Conservation (phyloP, 1,140 invertebrate species). For the Triops cancriformis region DNA sequence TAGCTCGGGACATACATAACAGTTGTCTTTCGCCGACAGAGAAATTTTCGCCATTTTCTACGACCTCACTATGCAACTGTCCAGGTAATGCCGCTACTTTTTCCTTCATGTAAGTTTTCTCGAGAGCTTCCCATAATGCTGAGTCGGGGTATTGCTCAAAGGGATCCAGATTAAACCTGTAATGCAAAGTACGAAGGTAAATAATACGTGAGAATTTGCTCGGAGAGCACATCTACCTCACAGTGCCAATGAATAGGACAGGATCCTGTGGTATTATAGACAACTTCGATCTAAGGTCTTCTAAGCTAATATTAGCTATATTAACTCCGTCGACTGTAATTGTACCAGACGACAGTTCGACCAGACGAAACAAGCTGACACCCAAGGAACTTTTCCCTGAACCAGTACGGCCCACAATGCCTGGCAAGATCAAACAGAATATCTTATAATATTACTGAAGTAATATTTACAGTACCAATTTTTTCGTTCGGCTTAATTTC, state of each 20-base stretch:
- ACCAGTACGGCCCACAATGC: slow-evolving; percentile 57
- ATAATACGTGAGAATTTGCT: not conserved
- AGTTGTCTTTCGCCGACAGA: slow-evolving; percentile 55
- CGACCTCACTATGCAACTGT: slow-evolving; percentile 40
- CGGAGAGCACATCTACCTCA: slow-evolving; percentile 33
- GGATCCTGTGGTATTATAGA: slow-evolving; percentile 66
- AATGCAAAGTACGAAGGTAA: slow-evolving; percentile 12
- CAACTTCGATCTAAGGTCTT: slow-evolving; percentile 43
- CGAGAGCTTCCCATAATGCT: slow-evolving; percentile 52
- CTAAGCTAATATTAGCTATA: slow-evolving; percentile 42
- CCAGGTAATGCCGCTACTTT: slow-evolving; percentile 41
- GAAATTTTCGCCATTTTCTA: slow-evolving; percentile 48
- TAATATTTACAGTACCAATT: slow-evolving; percentile 36
- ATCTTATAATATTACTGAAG: too few species aligned
- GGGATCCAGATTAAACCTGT: slow-evolving; percentile 55
- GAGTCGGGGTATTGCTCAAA: slow-evolving; percentile 46
- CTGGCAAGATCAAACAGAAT: slow-evolving; percentile 33
- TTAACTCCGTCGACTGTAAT: slow-evolving; percentile 45
- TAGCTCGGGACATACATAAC: slow-evolving; percentile 71
- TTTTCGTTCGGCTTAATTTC: slow-evolving; percentile 50
- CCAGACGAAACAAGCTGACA: slow-evolving; percentile 46
- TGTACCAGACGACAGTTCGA: slow-evolving; percentile 39
- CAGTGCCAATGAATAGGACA: slow-evolving; percentile 54
- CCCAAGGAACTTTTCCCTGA: slow-evolving; percentile 52
- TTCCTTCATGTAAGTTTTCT: slow-evolving; percentile 50